phyloP scores from a whole-genome alignment of 92 coral and sea anemone genomes.

The Heliopora coerulea region DNA sequence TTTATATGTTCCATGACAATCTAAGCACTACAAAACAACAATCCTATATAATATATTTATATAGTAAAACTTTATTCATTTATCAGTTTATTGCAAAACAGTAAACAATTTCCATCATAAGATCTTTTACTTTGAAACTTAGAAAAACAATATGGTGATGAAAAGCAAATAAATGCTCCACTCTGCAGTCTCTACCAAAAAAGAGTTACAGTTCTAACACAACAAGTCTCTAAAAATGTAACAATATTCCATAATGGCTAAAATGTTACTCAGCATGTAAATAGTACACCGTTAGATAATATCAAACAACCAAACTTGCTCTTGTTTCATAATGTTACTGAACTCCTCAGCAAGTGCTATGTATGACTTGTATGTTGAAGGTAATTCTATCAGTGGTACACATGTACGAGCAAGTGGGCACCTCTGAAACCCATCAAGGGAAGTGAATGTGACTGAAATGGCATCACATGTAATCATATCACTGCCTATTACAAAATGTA shows the following conservation, averaged over 20 bases:
- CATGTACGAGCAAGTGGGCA: constrained; percentile 32
- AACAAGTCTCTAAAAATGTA: background rate
- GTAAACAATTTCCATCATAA: background rate
- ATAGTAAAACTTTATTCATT: background rate
- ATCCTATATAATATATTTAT: too few species aligned
- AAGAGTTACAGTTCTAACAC: too few species aligned
- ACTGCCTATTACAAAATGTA: constrained; percentile 31
- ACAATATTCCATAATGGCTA: background rate
- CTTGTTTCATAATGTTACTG: constrained; percentile 25
- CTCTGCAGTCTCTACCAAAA: too few species aligned
- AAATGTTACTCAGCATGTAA: background rate
- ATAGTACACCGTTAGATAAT: constrained; percentile 7
- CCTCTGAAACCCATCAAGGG: constrained; percentile 26
- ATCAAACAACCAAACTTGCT: constrained; percentile 32
- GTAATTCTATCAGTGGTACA: constrained; percentile 36
- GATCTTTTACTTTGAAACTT: background rate
- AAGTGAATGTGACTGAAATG: constrained; percentile 19
- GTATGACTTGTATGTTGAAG: constrained; percentile 28
- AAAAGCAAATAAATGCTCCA: too few species aligned
- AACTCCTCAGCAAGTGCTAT: constrained; percentile 37
- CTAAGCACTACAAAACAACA: too few species aligned
- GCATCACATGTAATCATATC: constrained; percentile 14
- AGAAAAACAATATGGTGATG: background rate
- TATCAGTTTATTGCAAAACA: constrained; percentile 6
- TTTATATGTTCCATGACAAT: too few species aligned